Conservation (phyloP, 2,888 invertebrate species). For the Catocala fraxini region DNA sequence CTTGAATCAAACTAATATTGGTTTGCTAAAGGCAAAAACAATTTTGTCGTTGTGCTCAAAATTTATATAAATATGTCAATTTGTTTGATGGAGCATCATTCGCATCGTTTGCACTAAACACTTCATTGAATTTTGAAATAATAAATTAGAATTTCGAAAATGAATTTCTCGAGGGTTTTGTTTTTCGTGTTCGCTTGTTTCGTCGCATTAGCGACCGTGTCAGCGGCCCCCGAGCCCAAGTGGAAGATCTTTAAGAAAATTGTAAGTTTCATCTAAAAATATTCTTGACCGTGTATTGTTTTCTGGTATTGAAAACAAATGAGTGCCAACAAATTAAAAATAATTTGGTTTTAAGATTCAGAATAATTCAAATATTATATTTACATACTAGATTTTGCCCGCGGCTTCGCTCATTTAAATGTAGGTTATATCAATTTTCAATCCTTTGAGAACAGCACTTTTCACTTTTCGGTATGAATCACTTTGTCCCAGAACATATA, state of each 20-base stretch:
- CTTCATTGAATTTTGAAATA: not conserved
- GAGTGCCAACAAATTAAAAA: too few species aligned
- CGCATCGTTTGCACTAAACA: conserved; percentile 13
- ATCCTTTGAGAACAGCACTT: too few species aligned
- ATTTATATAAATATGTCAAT: conserved; percentile 7
- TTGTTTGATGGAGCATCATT: conserved; percentile 25
- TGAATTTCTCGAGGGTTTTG: conserved; percentile 58
- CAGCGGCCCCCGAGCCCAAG: conserved; percentile 57
- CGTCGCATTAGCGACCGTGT: conserved; percentile 47
- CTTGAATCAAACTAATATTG: not conserved
- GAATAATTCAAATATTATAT: too few species aligned
- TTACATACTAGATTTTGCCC: too few species aligned
- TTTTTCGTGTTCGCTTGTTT: conserved; percentile 49
- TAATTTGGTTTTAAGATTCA: too few species aligned
- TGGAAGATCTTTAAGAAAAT: conserved; percentile 65
- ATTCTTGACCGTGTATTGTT: too few species aligned
- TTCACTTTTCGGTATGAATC: too few species aligned
- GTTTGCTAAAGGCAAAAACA: not conserved
- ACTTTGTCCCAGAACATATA: too few species aligned
- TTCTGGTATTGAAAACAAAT: too few species aligned
- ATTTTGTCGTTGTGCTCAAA: not conserved
- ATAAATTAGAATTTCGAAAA: conserved; percentile 36
- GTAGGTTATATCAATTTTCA: too few species aligned
- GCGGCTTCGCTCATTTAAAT: too few species aligned
- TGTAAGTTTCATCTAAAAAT: conserved; percentile 35